Evolutionary conservation across 1,140 invertebrate genomes (phyloP).

Genomic region (Notospermus geniculatus): DNA sequence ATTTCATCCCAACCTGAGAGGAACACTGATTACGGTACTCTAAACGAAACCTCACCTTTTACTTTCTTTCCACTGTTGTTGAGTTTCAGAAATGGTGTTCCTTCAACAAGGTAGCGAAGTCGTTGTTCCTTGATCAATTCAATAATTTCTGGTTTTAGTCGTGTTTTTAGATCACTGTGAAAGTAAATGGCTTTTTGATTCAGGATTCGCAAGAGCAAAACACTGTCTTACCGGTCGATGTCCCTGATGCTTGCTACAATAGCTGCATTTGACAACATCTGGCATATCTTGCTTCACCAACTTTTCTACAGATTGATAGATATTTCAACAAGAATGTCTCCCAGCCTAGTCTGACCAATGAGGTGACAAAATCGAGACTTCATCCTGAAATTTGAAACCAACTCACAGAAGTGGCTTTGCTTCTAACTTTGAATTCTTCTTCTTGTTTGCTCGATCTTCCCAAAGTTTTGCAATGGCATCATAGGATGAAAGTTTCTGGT

Average conservation of each 20-base stretch:
- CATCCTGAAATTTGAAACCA: too few species aligned
- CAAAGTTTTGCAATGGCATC: conserved; percentile 86
- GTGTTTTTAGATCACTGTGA: conserved; percentile 74
- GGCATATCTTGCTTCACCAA: too few species aligned
- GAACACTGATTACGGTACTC: too few species aligned
- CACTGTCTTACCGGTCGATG: too few species aligned
- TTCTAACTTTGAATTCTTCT: too few species aligned
- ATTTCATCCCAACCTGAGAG: neutral
- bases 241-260: too few species aligned
- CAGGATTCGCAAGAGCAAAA: too few species aligned
- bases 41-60: conserved; percentile 33
- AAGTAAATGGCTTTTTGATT: conserved; percentile 12
- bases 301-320: too few species aligned
- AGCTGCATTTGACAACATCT: conserved; percentile 71
- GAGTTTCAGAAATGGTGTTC: conserved; percentile 90
- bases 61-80: conserved; percentile 24
- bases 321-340: too few species aligned
- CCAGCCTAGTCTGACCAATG: too few species aligned
- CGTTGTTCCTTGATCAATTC: conserved; percentile 88
- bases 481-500: conserved; percentile 79
- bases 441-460: conserved; percentile 82
- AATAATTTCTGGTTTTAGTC: conserved; percentile 88
- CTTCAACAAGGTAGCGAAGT: conserved; percentile 83
- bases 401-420: too few species aligned
- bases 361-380: too few species aligned